Evolutionary conservation across 2,888 invertebrate genomes (phyloP).

Genomic region (Spodoptera exigua): DNA sequence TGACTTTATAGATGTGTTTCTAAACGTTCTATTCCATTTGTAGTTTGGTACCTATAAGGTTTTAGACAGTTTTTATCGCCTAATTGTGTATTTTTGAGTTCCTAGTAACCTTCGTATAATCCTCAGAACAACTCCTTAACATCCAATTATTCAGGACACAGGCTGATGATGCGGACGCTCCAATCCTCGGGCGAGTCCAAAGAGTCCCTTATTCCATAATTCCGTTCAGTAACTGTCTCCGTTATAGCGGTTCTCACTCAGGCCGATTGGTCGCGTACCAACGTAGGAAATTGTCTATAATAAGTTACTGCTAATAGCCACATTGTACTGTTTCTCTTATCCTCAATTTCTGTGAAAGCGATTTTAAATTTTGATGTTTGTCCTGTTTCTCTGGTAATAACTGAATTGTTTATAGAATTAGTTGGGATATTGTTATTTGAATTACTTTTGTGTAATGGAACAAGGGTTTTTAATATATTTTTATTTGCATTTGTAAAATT

Average conservation of each 20-base stretch:
- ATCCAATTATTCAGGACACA: conserved; percentile 35
- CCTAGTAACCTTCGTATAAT: too few species aligned
- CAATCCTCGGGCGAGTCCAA: conserved; percentile 60
- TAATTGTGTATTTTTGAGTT: too few species aligned
- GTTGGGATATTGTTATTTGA: conserved; percentile 48
- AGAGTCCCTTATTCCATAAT: conserved; percentile 70
- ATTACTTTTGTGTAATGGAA: conserved; percentile 33
- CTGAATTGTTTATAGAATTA: conserved; percentile 50
- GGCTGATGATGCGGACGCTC: conserved; percentile 37
- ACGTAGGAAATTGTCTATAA: conserved; percentile 81
- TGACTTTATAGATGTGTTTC: too few species aligned
- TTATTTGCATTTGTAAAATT: conserved; percentile 10
- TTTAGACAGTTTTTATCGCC: too few species aligned
- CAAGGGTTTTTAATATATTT: too few species aligned
- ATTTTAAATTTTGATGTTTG: conserved; percentile 75
- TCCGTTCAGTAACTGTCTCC: conserved; percentile 77
- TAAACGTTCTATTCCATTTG: too few species aligned
- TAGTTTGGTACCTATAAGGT: too few species aligned
- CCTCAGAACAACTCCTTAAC: too few species aligned
- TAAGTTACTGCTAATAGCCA: conserved; percentile 78
- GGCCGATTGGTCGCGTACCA: conserved; percentile 80
- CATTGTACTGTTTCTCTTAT: conserved; percentile 74
- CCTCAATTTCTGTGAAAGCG: conserved; percentile 70
- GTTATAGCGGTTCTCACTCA: conserved; percentile 82
- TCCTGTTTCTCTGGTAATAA: conserved; percentile 58